Base-by-base conservation (phyloP, 1,140 invertebrate genomes). In the Heliothis virescens region DNA sequence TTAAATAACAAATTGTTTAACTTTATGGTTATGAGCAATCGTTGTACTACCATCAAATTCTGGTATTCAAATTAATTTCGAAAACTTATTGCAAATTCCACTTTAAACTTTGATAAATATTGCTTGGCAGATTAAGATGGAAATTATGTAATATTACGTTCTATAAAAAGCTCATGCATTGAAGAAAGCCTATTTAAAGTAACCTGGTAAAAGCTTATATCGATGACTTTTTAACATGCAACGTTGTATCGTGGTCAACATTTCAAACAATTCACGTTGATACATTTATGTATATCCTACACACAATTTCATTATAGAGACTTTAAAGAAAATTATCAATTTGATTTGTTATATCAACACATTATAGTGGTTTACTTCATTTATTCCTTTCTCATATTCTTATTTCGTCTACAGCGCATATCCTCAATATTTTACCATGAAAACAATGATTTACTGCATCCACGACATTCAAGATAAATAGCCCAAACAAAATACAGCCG, bases 1-100 rank as follows among this genome's bases (percentile, higher is more conserved):
- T 71, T 71, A 71, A 71, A 71, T 71, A 67, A 71, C 67, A 71
- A 53, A 71, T 71, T 71, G 50, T 71, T 71, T 71, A 53, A 71
- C 50, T 71, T 71, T 53, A 71, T 53, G 67, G 50, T 69, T 69
- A 69, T 29, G 65, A 53, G 15, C 21, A 52, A 18, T 53, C 67
- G 48, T 71, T 53, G 48, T 15, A 7, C 47, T 71, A 47, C 62
- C 62, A 63, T 63, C 48, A 71, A 71, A 71, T 71, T 2, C 50
- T 71, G 48, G 18, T 53, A 53, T 53, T 29, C 67, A 71, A 71
- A 71, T 53, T 71, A 52, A 71, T 71, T 71, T 71, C 18, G 47
- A 52, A 48, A 67, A 67, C 34, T 67, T 67, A 67, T 48, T 34
- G 18, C 41, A 67, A 67, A 67, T 67, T 67, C 63, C 63, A 18